Evolutionary conservation across 2,113 vertebrate species (phyloP).

Genomic region (Channa argus): DNA sequence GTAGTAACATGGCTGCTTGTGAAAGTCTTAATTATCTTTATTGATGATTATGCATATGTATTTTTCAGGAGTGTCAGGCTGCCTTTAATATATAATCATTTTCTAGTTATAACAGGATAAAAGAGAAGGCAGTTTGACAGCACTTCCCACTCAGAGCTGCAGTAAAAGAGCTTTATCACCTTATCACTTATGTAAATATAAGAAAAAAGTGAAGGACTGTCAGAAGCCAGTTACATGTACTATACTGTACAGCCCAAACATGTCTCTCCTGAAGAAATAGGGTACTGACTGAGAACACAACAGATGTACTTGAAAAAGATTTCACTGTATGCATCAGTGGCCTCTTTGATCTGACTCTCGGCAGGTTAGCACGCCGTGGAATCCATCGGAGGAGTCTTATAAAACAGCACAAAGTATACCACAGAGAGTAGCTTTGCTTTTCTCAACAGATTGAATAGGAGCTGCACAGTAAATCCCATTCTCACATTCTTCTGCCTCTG

Average conservation of each 20-base stretch:
- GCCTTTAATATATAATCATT: slow-evolving; percentile 44
- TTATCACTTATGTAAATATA: background rate
- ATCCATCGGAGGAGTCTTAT: slow-evolving; percentile 62
- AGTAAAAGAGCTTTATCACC: slow-evolving; percentile 42
- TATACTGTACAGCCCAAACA: slow-evolving; percentile 35
- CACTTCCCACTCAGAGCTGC: slow-evolving; percentile 20
- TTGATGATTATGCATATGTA: slow-evolving; percentile 13
- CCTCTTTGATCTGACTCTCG: slow-evolving; percentile 72
- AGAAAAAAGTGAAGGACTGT: slow-evolving; percentile 33
- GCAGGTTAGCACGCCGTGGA: slow-evolving; percentile 68
- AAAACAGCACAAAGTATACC: slow-evolving; percentile 71
- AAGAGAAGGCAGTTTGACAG: slow-evolving; percentile 15
- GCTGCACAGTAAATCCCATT: slow-evolving; percentile 64
- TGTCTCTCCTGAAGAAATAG: slow-evolving; percentile 47
- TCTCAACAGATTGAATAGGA: slow-evolving; percentile 69
- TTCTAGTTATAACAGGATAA: slow-evolving; percentile 31
- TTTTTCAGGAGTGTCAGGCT: slow-evolving; percentile 12
- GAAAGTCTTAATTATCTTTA: too few relatives aligned
- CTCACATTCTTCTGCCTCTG: slow-evolving; percentile 55
- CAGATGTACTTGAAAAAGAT: slow-evolving; percentile 70
- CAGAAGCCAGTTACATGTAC: background rate
- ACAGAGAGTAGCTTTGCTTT: slow-evolving; percentile 70
- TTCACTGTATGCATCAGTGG: slow-evolving; percentile 50
- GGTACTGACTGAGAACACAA: slow-evolving; percentile 38
- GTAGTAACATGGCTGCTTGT: too few relatives aligned